Conservation (phyloP, 2,113 vertebrate genomes). For the Pseudopodoces humilis region DNA sequence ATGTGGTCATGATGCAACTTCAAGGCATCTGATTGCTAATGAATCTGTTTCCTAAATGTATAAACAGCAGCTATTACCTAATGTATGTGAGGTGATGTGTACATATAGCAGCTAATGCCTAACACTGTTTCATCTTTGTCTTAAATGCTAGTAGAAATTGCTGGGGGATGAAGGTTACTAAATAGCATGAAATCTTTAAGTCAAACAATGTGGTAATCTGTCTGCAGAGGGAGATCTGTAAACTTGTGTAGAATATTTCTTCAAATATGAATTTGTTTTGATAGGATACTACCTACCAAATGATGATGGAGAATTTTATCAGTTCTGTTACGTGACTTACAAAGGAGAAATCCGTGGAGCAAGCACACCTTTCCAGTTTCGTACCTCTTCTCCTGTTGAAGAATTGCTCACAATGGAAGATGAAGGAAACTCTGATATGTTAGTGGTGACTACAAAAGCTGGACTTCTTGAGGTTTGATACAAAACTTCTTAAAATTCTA, state of each 20-base stretch:
- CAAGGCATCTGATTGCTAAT: neutral
- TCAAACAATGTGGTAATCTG: neutral
- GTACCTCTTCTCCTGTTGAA: constrained; percentile 89
- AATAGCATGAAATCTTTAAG: neutral
- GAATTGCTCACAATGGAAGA: constrained; percentile 97
- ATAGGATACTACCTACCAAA: constrained; percentile 96
- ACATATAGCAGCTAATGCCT: neutral
- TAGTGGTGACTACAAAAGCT: constrained; percentile 97
- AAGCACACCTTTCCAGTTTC: constrained; percentile 98
- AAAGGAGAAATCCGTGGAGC: constrained; percentile 98
- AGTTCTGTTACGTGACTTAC: constrained; percentile 97
- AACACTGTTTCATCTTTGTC: neutral
- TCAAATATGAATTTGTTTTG: constrained; percentile 23
- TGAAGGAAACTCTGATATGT: constrained; percentile 95
- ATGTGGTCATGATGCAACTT: neutral
- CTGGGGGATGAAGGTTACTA: neutral
- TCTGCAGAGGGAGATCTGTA: neutral
- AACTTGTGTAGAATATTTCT: neutral
- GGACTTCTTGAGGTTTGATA: constrained; percentile 90
- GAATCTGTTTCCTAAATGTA: neutral
- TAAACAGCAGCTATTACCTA: neutral
- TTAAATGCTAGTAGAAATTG: neutral
- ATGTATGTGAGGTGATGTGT: neutral
- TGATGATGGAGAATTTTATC: constrained; percentile 98
- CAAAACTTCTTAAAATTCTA: neutral